Conservation (phyloP, 2,113 vertebrate species). For the Sminthopsis crassicaudata region DNA sequence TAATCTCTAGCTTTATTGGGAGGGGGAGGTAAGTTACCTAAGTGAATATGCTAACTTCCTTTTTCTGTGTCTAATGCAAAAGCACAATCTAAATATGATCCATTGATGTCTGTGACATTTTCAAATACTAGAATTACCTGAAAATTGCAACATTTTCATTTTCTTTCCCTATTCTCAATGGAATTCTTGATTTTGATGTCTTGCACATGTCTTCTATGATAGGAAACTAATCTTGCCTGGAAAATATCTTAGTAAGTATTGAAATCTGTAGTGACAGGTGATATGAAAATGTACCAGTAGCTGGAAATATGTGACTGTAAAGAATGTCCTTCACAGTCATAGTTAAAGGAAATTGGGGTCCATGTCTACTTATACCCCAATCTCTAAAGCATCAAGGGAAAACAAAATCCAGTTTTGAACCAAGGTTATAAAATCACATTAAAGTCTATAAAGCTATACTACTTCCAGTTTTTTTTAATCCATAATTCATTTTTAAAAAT, state of each 20-base stretch:
- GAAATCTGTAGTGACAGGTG: neutral
- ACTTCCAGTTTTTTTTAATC: neutral
- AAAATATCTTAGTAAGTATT: constrained; percentile 30
- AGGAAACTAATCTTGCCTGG: constrained; percentile 12
- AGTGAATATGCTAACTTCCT: neutral
- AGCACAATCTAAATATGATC: constrained; percentile 5
- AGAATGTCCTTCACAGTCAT: neutral
- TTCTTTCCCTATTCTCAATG: neutral
- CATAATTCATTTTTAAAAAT: neutral
- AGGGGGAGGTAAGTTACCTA: neutral
- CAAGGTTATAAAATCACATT: constrained; percentile 29
- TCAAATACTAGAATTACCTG: constrained; percentile 38
- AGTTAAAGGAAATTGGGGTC: constrained; percentile 6
- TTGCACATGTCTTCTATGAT: neutral
- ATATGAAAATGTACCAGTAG: constrained; percentile 14
- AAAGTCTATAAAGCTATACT: neutral
- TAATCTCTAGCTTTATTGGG: neutral
- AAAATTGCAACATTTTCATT: constrained; percentile 35
- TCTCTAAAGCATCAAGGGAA: constrained; percentile 5
- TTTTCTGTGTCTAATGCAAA: neutral
- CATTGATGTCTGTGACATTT: neutral
- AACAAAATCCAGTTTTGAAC: constrained; percentile 34
- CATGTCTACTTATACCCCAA: neutral
- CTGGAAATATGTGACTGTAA: neutral
- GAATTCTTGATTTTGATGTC: neutral